These are phyloP conservation scores for Schrankia costaestrigalis DNA, from an alignment of 2,888 invertebrate species.

Conservation along the genomic window DNA sequence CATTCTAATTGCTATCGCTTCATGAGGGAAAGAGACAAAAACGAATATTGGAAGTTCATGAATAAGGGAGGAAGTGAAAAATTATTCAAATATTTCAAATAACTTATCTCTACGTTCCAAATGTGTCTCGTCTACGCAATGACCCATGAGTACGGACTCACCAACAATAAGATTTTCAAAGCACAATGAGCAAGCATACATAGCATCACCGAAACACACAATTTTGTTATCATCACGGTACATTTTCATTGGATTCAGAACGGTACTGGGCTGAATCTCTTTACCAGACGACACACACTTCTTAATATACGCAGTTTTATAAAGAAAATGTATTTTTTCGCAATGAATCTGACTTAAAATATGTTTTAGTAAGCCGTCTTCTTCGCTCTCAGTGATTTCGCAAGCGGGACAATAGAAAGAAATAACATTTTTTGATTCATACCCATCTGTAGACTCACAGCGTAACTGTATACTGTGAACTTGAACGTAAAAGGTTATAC, in stretches of 20 bases:
- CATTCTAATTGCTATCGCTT: neutral
- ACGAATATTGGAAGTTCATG: neutral
- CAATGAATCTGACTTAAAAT: constrained; percentile 62
- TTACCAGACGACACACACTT: constrained; percentile 61
- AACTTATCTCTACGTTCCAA: constrained; percentile 50
- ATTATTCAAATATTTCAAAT: constrained; percentile 44
- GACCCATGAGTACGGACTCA: constrained; percentile 66
- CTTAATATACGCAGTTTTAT: constrained; percentile 72
- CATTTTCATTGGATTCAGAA: constrained; percentile 71
- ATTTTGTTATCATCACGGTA: constrained; percentile 73
- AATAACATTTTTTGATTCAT: constrained; percentile 47
- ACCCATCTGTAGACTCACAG: constrained; percentile 39
- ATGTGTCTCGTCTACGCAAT: constrained; percentile 55
- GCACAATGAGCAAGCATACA: constrained; percentile 69
- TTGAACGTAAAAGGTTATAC: constrained; percentile 70
- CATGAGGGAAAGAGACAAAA: neutral
- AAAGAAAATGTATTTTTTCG: constrained; percentile 69
- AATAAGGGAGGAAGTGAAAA: constrained; percentile 1
- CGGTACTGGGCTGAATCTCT: constrained; percentile 70
- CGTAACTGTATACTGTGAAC: constrained; percentile 66
- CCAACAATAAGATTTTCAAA: constrained; percentile 67
- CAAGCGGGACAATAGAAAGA: constrained; percentile 63
- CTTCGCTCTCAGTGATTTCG: constrained; percentile 49
- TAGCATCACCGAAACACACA: constrained; percentile 70
- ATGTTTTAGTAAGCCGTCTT: constrained; percentile 56